Base-by-base conservation (phyloP, 2,113 vertebrate genomes). In the Microcebus jonahi region DNA sequence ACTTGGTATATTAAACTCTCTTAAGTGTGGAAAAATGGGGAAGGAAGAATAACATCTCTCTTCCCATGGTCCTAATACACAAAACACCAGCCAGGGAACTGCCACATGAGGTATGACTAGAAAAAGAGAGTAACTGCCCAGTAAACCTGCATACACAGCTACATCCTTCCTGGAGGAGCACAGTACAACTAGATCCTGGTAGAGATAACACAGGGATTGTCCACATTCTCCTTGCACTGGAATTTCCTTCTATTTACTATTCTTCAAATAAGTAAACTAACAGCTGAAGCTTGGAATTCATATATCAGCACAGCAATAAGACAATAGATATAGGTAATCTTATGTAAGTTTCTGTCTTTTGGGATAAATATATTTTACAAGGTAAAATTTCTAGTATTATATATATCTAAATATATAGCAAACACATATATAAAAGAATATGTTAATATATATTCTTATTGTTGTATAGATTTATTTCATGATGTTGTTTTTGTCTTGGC, bases 181-280 rank as follows among this genome's bases (percentile, higher is more conserved):
- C 63, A 57, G 3, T 88, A 36, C 75, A 70, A 80, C 53, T 50
- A 87, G 67, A 96, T 86, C 42, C 73, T 84, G 34, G 12, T 10
- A 59, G 53, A 73, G 79, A 88, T 45, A 91, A 65, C 50, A 48
- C 8, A 70, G 31, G 20, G 42, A 70, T 75, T 63, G 31, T 85
- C 71, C 94, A 71, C 76, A 71, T 86, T 67, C 81, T 95, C 31
- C 11, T 87, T 55, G 88, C 94, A 36, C 25, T 97, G 89, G 68
- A 92, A 92, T 96, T 92, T 90, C 94, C 88, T 96, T 90, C 85
- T 90, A 45, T 84, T 97, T 57, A 94, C 34, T 81, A 18, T 88
- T 88, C 39, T 87, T 88, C 79, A 81, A 48, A 27, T 86, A 80
- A 82, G 77, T 81, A 71, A 65, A 82, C 79, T 84, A 94, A 91